Evolutionary conservation across 2,113 vertebrate genomes (phyloP), one percentile per base, ranked within the genome.

Genomic region (Pachycephala philippinensis): DNA sequence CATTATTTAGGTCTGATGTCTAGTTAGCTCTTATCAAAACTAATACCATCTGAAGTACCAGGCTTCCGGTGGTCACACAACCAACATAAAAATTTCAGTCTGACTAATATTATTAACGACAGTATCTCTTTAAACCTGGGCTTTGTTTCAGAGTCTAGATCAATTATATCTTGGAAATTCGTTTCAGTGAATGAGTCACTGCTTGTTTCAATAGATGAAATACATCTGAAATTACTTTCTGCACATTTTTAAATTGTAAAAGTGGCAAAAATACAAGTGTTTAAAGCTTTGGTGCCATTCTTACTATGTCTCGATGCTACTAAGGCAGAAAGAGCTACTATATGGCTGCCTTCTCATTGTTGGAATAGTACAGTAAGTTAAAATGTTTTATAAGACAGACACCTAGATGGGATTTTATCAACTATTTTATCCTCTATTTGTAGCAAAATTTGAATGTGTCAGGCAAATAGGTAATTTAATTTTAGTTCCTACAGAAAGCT

Each of bases 11-110:
- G 76, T 94, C 95, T 97, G 95, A 97, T 97, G 94, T 96, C 96
- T 96, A 93, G 93, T 98, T 98, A 98, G 90, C 93, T 97, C 94
- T 95, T 98, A 98, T 98, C 96, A 98, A 96, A 98, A 96, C 91
- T 97, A 98, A 98, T 98, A 68, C 90, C 92, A 63, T 98, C 91
- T 98, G 97, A 98, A 98, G 95, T 96, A 97, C 93, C 90, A 94
- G 96, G 87, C 92, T 97, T 98, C 94, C 81, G 6, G 82, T 98
- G 95, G 91, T 96, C 95, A 97, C 89, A 97, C 68, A 97, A 75
- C 95, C 86, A 96, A 95, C 91, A 93, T 76, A 91, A 95, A 92
- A 80, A 93, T 97, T 97, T 94, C 96, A 87, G 57, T 77, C 75
- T 97, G 91, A 96, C 71, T 95, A 33, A 92, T 96, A 93, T 96